These are phyloP conservation scores for Cinclus cinclus DNA, from an alignment of 2,113 vertebrate species.

Conservation along the genomic window DNA sequence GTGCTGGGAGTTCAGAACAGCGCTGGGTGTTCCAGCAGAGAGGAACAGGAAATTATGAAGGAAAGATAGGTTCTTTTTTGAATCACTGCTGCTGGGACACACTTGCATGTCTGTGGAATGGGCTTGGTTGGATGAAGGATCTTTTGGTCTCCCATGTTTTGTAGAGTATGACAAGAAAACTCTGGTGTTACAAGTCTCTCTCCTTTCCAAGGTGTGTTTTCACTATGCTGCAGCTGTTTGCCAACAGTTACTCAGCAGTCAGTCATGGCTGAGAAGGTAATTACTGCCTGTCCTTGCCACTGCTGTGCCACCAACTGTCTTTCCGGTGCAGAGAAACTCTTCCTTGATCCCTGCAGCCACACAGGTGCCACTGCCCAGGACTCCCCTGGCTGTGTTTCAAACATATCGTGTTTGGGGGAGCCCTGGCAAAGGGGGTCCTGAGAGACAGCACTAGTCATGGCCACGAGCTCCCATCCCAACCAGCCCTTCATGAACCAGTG, in stretches of 20 bases:
- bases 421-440: too few relatives aligned
- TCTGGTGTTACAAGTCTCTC: background rate
- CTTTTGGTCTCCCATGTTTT: background rate
- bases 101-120: fast-evolving
- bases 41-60: background rate
- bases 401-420: too few relatives aligned
- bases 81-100: background rate
- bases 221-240: background rate
- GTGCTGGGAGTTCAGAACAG: background rate
- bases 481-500: too few relatives aligned
- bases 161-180: background rate
- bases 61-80: background rate
- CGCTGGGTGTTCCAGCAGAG: background rate
- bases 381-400: too few relatives aligned
- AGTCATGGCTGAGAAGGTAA: background rate
- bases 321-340: background rate
- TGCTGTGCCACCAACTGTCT: background rate
- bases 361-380: fast-evolving
- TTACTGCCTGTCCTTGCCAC: background rate
- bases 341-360: background rate
- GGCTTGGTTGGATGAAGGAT: background rate
- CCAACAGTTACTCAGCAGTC: background rate
- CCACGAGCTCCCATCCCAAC: too few relatives aligned
- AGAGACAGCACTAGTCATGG: too few relatives aligned
- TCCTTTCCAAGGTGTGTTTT: background rate